Base-by-base conservation (phyloP, 2,113 vertebrate genomes). In the Lontra canadensis region DNA sequence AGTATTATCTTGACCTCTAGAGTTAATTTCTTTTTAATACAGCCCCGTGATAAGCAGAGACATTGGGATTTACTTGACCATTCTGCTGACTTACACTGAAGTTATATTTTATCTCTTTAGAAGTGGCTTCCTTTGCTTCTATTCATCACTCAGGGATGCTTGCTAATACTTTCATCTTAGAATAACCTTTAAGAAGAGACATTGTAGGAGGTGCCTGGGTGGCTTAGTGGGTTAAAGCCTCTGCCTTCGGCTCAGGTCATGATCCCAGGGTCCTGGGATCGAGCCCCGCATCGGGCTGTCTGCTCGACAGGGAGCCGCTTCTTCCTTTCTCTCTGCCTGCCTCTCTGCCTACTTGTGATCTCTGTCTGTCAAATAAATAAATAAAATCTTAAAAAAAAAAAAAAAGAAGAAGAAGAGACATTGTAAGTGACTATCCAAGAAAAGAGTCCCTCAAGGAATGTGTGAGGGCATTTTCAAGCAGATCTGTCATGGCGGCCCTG, bases 1-100 rank as follows among this genome's bases (percentile, higher is more conserved):
- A n/a, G 80, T 96, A n/a, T 98, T 98, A 94, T 92, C 88, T n/a
- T 97, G 95, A 98, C 94, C 95, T 98, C 96, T 79, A 13, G 69
- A 96, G 80, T 73, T 97, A 78, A 97, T 98, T 97, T 98, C 83
- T 96, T 96, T 97, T 97, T 95, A 92, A 86, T 94, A 82, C 52
- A 87, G n/a, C 95, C 74, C 76, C 89, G 18, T 15, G 63, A 36
- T 97, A 98, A 96, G 65, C 92, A 94, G 94, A 97, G 49, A 18
- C 94, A 95, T 96, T 47, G 15, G 86, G 92, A 82, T 95, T 96
- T 95, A 57, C 92, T 80, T 79, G 59, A 15, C 96, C 0, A 0
- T 98, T 97, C 90, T 95, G 88, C 96, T 96, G 91, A 65, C 78
- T 95, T 88, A 59, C 55, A 31, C 59, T 29, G 4, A 63, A 49